Conservation (phyloP, 2,113 vertebrate species). For the Atlantisia rogersi region DNA sequence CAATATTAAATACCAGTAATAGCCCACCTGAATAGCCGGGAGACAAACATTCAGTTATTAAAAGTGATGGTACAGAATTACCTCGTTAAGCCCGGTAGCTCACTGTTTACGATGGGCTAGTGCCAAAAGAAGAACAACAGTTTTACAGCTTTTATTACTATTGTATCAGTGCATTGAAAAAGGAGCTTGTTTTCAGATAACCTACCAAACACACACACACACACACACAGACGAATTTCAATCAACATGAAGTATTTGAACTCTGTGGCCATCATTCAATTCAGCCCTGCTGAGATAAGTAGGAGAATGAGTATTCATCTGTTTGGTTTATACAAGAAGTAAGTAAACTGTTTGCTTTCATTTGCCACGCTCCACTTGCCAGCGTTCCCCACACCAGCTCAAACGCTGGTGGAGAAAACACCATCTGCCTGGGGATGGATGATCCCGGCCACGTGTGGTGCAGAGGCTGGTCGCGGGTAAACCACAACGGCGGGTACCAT, state of each 20-base stretch:
- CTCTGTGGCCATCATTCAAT: neutral
- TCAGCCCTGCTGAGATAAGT: neutral
- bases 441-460: rapidly evolving
- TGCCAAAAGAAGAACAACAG: constrained; percentile 41
- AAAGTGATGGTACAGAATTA: constrained; percentile 50
- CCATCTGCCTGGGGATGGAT: neutral
- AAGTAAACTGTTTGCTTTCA: neutral
- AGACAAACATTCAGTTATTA: constrained; percentile 64
- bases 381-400: neutral
- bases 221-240: neutral
- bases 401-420: neutral
- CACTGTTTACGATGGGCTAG: constrained; percentile 25
- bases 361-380: neutral
- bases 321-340: neutral
- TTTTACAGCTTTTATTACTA: constrained; percentile 35
- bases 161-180: neutral
- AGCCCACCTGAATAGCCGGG: constrained; percentile 55
- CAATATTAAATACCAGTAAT: constrained; percentile 59
- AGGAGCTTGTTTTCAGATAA: constrained; percentile 10
- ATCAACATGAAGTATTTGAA: neutral
- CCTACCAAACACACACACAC: neutral
- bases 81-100: constrained; percentile 27
- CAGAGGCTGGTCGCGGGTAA: neutral
- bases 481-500: rapidly evolving
- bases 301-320: neutral